Percentiles rank a stretch among this genome's conserved stretches.
Evolutionary conservation across 2,113 vertebrate species (phyloP).

Genomic region (Eptesicus fuscus): DNA sequence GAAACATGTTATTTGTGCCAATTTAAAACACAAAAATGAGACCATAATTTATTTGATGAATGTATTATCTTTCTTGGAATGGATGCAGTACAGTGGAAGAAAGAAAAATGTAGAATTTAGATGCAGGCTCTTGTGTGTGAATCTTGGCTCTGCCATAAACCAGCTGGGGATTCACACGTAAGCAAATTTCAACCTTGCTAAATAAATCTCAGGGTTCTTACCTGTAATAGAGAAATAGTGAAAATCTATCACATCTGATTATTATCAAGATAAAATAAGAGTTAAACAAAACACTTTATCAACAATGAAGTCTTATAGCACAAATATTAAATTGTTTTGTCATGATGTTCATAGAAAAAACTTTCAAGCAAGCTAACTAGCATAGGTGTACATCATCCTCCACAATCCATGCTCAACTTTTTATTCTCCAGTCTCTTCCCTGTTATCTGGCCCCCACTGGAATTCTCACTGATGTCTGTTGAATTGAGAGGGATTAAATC

Average conservation of each 20-base stretch:
- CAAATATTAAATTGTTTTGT: neutral
- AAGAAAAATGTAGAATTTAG: neutral
- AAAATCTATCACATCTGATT: neutral
- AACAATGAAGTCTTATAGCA: neutral
- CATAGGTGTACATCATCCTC: neutral
- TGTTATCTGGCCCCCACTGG: neutral
- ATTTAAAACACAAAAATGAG: conserved; percentile 34
- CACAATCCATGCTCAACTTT: neutral
- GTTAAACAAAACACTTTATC: neutral
- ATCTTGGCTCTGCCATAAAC: neutral
- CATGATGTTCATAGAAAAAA: neutral
- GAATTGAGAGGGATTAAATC: neutral
- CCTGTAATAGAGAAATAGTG: neutral
- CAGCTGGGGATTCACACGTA: neutral
- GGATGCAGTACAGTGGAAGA: neutral
- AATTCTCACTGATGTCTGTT: neutral
- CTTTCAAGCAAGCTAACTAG: neutral
- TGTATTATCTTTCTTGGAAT: neutral
- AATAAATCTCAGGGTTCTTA: neutral
- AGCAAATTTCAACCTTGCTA: neutral
- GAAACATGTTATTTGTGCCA: conserved; percentile 36
- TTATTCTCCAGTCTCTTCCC: neutral
- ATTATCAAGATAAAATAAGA: conserved; percentile 16
- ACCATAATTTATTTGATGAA: conserved; percentile 4
- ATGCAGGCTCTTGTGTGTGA: neutral